A percentile compares a stretch with the other conserved stretches of the same genome.
These are phyloP conservation scores for Varecia variegata DNA, from an alignment of 2,797 vertebrate genomes.

Conservation along the genomic window DNA sequence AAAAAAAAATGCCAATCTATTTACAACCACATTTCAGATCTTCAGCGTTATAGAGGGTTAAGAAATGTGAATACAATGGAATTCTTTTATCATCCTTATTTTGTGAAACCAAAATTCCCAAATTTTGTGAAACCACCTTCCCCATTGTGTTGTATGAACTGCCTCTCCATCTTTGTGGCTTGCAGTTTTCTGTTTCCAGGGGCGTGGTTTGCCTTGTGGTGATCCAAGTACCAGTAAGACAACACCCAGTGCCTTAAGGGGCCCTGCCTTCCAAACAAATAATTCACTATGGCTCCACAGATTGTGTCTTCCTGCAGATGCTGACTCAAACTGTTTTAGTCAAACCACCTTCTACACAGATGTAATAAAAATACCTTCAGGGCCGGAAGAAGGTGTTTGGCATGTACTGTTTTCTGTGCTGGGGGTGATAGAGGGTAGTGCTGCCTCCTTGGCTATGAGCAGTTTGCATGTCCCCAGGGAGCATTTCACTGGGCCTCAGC, in stretches of 20 bases:
- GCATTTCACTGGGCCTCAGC: constrained; percentile 20
- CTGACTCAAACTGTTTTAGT: background rate
- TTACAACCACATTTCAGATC: constrained; percentile 12
- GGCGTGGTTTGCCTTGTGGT: background rate
- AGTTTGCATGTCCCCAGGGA: background rate
- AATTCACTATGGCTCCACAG: background rate
- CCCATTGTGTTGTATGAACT: background rate
- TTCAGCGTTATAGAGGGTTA: background rate
- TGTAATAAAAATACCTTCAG: background rate
- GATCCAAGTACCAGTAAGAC: background rate
- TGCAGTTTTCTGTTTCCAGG: background rate
- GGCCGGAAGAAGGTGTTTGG: background rate
- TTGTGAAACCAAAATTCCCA: background rate
- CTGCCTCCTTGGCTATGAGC: background rate
- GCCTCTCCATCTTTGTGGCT: background rate
- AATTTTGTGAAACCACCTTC: background rate
- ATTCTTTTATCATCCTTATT: background rate
- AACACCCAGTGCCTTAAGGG: background rate
- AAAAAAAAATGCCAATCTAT: background rate
- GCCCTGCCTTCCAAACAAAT: background rate
- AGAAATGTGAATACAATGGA: background rate
- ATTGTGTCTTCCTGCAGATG: background rate
- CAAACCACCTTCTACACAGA: background rate
- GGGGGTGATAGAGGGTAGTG: background rate
- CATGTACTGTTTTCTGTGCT: background rate